phyloP scores from a whole-genome alignment of 2,797 vertebrate species.

The Cyprinodon diabolis region DNA sequence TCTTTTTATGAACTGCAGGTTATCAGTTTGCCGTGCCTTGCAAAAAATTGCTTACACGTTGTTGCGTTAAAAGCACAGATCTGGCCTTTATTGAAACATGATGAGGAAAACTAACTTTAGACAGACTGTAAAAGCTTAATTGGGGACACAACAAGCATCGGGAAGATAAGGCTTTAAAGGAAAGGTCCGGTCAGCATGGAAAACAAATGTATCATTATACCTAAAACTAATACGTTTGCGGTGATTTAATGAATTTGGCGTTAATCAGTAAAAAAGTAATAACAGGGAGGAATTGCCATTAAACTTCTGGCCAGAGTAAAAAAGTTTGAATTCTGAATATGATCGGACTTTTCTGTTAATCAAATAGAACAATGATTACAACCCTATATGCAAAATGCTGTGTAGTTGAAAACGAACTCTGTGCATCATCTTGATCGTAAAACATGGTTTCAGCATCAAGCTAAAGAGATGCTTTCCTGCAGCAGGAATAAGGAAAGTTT shows the following conservation, averaged over 20 bases:
- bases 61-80: background rate
- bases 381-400: background rate
- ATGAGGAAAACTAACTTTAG: background rate
- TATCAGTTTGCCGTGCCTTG: background rate
- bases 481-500: background rate
- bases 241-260: too few relatives aligned
- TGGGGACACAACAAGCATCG: background rate
- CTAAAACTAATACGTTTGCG: too few relatives aligned
- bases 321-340: too few relatives aligned
- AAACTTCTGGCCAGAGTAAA: too few relatives aligned
- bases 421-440: background rate
- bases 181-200: too few relatives aligned
- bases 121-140: background rate
- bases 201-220: too few relatives aligned
- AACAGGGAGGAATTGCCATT: too few relatives aligned
- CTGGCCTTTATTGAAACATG: background rate
- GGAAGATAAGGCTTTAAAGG: background rate
- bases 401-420: background rate
- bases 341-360: too few relatives aligned
- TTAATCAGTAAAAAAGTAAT: too few relatives aligned
- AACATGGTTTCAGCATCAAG: background rate
- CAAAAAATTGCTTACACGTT: background rate
- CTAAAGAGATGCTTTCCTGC: background rate
- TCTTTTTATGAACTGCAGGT: conserved; percentile 1
- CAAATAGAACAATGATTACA: background rate